Conservation (phyloP, 53 echinoderm and acorn worm genomes). For the Holothuria scabra region DNA sequence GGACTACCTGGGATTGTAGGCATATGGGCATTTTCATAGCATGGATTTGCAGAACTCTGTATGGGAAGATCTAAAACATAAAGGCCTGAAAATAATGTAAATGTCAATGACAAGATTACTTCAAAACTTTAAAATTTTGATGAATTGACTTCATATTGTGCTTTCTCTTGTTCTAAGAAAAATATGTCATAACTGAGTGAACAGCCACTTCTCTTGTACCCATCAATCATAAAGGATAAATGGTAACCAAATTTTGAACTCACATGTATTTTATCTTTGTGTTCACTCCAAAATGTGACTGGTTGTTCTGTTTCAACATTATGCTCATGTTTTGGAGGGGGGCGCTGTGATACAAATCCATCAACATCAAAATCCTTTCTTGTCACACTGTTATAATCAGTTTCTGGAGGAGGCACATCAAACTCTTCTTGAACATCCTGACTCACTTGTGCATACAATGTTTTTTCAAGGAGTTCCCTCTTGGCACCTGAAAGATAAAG, state of each 20-base stretch:
- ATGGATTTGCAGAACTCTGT: no score
- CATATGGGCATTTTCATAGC: no score
- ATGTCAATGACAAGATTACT: no score
- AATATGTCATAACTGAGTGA: no score
- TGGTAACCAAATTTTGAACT: slow-evolving; percentile 35
- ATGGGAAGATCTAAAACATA: no score
- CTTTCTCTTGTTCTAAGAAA: no score
- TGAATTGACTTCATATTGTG: no score
- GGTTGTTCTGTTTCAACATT: slow-evolving; percentile 96
- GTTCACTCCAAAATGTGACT: slow-evolving; percentile 93
- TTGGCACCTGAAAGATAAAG: slow-evolving; percentile 62
- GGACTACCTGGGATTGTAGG: no score
- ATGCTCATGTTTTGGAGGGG: slow-evolving; percentile 80
- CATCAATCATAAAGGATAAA: no score
- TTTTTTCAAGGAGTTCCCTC: slow-evolving; percentile 83
- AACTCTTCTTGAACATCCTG: slow-evolving; percentile 78
- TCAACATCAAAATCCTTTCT: slow-evolving; percentile 88
- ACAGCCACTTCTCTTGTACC: no score
- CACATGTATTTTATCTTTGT: slow-evolving; percentile 95
- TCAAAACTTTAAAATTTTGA: no score
- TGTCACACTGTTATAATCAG: slow-evolving; percentile 83
- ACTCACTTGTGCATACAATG: slow-evolving; percentile 76
- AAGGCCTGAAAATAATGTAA: no score
- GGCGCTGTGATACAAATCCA: slow-evolving; percentile 74
- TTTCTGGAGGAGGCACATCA: slow-evolving; percentile 74